Base-by-base conservation (phyloP, 2,888 invertebrate species). In the Scaptomyza parva region DNA sequence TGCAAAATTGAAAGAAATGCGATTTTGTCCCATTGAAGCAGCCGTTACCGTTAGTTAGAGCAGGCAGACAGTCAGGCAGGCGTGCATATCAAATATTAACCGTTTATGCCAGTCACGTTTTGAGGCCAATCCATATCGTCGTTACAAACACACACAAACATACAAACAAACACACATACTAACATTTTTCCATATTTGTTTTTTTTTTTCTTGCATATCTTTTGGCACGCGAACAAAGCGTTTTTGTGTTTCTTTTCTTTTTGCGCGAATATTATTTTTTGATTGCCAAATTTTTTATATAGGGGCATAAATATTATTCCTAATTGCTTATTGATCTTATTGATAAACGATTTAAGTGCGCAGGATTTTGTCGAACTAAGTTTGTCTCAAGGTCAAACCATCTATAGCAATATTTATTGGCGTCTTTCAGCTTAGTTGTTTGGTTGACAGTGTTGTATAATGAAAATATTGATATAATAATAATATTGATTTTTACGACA, bases 31-130 rank as follows among this genome's bases (percentile, higher is more conserved):
- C 48, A 47, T 64, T 37, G 48, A 53, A 44, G 30, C n/a, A 26
- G 30, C 8, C 26, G 18, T 24, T 54, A 62, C 70, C 45, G 70
- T 57, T 73, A 68, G 43, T 51, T 43, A 50, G n/a, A 39, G 28
- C 20, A 18, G 8, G 8, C 26, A 26, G n/a, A n/a, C n/a, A n/a
- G n/a, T n/a, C 22, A 17, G 8, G 7, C 22, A 12, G 8, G 7
- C 8, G 53, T 54, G 14, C 18, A 58, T 53, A 53, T 33, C 41
- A 50, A 69, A 50, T 51, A 71, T 52, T 41, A 64, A 60, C 64
- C 12, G 28, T 51, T 52, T 35, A 79, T 80, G 76, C 74, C 62
- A 47, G 78, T 81, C 80, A 81, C 80, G 83, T 83, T 79, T 79
- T 57, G 64, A 60, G 61, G 76, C 54, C 74, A 65, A 44, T 65